Conservation (phyloP, 2,797 vertebrate species). For the Trachurus trachurus region DNA sequence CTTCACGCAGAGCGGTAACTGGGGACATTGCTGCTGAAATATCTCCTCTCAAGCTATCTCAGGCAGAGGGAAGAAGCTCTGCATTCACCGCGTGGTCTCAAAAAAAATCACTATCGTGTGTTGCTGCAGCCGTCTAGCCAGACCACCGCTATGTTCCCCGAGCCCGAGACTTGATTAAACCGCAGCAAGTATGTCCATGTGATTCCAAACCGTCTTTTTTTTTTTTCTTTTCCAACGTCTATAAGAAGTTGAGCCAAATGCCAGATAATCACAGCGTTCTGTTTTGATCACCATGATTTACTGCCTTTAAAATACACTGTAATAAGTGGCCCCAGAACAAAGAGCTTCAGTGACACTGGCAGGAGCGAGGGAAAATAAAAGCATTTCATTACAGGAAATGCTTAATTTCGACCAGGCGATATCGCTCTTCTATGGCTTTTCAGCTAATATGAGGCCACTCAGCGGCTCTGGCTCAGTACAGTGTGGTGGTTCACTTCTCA, state of each 20-base stretch:
- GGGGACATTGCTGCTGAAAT: slow-evolving; percentile 44
- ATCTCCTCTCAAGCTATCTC: slow-evolving; percentile 38
- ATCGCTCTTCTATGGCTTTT: slow-evolving; percentile 10
- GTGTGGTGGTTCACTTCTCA: slow-evolving; percentile 29
- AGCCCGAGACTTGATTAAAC: slow-evolving; percentile 71
- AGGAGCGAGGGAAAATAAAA: slow-evolving; percentile 5
- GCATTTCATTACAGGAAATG: slow-evolving; percentile 14
- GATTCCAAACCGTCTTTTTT: slow-evolving; percentile 43
- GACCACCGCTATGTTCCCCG: slow-evolving; percentile 47
- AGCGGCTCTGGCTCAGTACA: slow-evolving; percentile 5
- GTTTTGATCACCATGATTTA: slow-evolving; percentile 56
- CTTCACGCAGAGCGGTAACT: slow-evolving; percentile 33
- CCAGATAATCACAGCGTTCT: slow-evolving; percentile 54
- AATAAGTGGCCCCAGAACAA: slow-evolving; percentile 50
- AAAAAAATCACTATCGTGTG: slow-evolving; percentile 46
- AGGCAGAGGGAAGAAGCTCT: slow-evolving; percentile 24
- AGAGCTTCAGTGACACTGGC: slow-evolving; percentile 18
- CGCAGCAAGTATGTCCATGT: slow-evolving; percentile 52
- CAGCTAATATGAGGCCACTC: slow-evolving; percentile 6
- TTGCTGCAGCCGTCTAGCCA: slow-evolving; percentile 60
- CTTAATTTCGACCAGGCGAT: slow-evolving; percentile 28
- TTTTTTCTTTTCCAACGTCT: slow-evolving; percentile 38
- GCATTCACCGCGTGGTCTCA: slow-evolving; percentile 55
- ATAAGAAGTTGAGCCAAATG: slow-evolving; percentile 50
- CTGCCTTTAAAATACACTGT: slow-evolving; percentile 41